A percentile compares a stretch with the other conserved stretches of the same genome.
Conservation (phyloP, 1,140 invertebrate genomes). For the Hylyphantes graminicola region DNA sequence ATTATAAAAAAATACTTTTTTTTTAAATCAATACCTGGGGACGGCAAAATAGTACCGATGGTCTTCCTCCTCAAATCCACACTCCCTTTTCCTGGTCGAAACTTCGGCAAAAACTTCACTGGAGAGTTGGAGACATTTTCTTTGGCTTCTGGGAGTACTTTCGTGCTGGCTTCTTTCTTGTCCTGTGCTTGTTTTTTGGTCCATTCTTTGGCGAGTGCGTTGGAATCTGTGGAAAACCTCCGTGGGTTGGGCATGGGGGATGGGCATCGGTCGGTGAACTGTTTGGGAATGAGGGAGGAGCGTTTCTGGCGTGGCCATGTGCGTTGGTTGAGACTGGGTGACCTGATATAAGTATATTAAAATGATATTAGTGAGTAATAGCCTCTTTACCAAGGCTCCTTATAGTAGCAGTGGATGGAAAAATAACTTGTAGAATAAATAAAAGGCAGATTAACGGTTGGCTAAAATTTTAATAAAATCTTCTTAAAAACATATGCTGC, state of each 20-base stretch:
- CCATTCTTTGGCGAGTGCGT: too few species aligned
- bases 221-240: background rate
- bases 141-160: slow-evolving; percentile 7
- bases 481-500: too few species aligned
- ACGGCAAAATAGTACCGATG: slow-evolving; percentile 22
- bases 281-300: slow-evolving; percentile 34
- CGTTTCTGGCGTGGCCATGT: slow-evolving; percentile 51
- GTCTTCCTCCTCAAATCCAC: slow-evolving; percentile 7
- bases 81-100: background rate
- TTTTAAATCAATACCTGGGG: slow-evolving; percentile 21
- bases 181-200: too few species aligned
- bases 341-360: slow-evolving; percentile 4
- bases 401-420: too few species aligned
- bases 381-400: background rate
- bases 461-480: too few species aligned
- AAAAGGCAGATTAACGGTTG: too few species aligned
- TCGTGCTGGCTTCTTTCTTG: background rate
- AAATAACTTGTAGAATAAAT: too few species aligned
- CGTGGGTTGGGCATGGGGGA: slow-evolving; percentile 26
- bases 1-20: background rate
- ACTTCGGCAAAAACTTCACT: background rate
- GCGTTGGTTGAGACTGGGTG: slow-evolving; percentile 20
- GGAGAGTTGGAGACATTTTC: slow-evolving; percentile 8
- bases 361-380: too few species aligned
- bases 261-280: slow-evolving; percentile 29